These are phyloP conservation scores for Thalassarche chlororhynchos DNA, from an alignment of 2,113 vertebrate genomes.

Conservation along the genomic window DNA sequence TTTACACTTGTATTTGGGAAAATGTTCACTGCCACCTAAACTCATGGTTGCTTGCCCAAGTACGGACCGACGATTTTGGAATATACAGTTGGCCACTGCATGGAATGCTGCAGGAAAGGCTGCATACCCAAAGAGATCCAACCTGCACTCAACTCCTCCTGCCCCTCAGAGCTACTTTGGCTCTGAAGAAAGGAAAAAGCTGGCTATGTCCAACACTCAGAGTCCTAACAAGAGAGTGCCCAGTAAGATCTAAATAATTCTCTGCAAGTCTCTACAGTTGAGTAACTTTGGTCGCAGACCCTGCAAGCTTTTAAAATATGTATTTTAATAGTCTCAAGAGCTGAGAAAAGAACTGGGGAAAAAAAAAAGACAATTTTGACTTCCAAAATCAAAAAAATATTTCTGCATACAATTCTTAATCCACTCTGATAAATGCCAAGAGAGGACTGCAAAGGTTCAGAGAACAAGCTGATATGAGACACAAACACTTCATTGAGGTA, in stretches of 20 bases:
- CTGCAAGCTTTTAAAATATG: not conserved
- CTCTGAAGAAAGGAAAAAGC: not conserved
- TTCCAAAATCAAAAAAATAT: not conserved
- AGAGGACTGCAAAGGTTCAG: not conserved
- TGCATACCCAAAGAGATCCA: not conserved
- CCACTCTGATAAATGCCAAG: not conserved
- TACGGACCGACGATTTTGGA: accelerated
- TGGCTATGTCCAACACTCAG: not conserved
- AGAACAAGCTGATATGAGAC: not conserved
- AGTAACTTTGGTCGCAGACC: not conserved
- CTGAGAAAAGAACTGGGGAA: not conserved
- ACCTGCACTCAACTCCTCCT: not conserved
- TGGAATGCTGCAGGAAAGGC: not conserved
- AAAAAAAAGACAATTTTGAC: not conserved
- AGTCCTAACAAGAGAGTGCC: no score
- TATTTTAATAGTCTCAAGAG: no score
- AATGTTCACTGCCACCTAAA: not conserved
- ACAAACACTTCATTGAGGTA: not conserved
- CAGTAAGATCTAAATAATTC: no score
- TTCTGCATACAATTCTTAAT: not conserved
- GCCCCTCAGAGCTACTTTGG: not conserved
- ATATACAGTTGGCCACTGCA: no score
- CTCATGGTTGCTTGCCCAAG: accelerated
- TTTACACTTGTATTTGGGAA: not conserved
- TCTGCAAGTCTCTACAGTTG: not conserved